Evolutionary conservation across 1,140 invertebrate genomes (phyloP), one percentile per base, ranked within the genome.

Genomic region (Stegodyphus dumicola): DNA sequence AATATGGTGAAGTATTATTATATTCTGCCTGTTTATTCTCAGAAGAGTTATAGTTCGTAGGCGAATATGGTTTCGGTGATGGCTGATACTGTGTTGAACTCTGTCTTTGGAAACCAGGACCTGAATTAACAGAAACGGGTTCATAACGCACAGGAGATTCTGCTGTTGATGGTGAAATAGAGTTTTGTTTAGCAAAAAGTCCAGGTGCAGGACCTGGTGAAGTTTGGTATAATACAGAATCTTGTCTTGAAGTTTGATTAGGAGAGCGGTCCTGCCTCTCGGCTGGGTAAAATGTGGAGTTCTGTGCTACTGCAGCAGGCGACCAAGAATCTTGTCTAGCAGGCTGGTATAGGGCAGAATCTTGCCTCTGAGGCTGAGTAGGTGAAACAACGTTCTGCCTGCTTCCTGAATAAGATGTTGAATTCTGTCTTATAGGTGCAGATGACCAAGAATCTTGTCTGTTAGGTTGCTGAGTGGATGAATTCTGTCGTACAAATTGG

Each of bases 81-180:
- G 81, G 64, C 17, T 84, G 81, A 77, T 84, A 84, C 13, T 84
- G 73, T n/a, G 18, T 33, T 54, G 81, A 83, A 53, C 73, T 51
- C 15, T 84, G 81, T 11, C 81, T 69, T 70, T 84, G 81, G 7
- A 52, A 83, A 66, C 79, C 70, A n/a, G 73, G 71, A 17, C 10
- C 54, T 9, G 81, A 75, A 49, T 66, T 66, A 9, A 69, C 49
- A 11, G 33, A 15, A 7, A 84, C 73, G 0, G 81, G 81, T 9
- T 84, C 81, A 13, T 69, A 70, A 4, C 74, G 81, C 17, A 70
- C 51, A 17, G 65, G 13, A n/a, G 49, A 48, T 51, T 84, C 60
- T 15, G 48, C 5, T 54, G 71, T 7, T 49, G 64, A 7, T 17
- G 64, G 64, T 10, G 81, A 76, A 6, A 60, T 56, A 11, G 81